Evolutionary conservation across 2,888 invertebrate species (phyloP).

Genomic region (Acheta domesticus): DNA sequence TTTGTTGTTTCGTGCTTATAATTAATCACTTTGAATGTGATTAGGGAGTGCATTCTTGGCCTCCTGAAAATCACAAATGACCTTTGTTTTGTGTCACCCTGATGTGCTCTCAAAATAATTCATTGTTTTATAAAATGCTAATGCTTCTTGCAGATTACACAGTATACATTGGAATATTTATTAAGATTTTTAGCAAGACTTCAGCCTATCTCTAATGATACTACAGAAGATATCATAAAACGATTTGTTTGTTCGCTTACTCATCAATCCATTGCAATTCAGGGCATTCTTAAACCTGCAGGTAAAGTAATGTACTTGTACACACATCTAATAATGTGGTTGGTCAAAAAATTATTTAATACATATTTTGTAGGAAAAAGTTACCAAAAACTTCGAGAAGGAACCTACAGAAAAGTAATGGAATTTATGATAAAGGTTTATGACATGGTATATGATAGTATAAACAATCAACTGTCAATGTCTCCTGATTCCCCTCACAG

Average conservation of each 20-base stretch:
- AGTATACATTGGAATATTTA: slow-evolving; percentile 68
- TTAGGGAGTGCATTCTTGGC: too few species aligned
- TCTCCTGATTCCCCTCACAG: not conserved
- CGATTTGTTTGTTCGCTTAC: slow-evolving; percentile 64
- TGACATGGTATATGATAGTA: slow-evolving; percentile 26
- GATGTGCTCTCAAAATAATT: too few species aligned
- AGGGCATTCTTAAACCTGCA: slow-evolving; percentile 49
- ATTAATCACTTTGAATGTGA: too few species aligned
- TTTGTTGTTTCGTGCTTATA: too few species aligned
- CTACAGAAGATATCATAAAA: slow-evolving; percentile 59
- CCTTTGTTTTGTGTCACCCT: too few species aligned
- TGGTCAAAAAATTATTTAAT: slow-evolving; percentile 43
- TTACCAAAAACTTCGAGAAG: slow-evolving; percentile 56
- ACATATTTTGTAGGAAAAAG: slow-evolving; percentile 43
- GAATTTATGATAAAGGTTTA: slow-evolving; percentile 49
- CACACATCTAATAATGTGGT: slow-evolving; percentile 43
- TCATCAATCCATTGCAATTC: slow-evolving; percentile 59
- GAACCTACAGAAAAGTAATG: slow-evolving; percentile 54
- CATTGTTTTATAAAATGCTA: too few species aligned
- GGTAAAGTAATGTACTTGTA: slow-evolving; percentile 41
- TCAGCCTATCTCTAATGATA: slow-evolving; percentile 58
- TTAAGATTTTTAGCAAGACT: slow-evolving; percentile 65
- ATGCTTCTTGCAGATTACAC: slow-evolving; percentile 54
- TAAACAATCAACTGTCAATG: not conserved
- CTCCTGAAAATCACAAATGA: too few species aligned